These are phyloP conservation scores for Ptychobarbus kaznakovi DNA, from an alignment of 2,797 vertebrate species.

Conservation along the genomic window DNA sequence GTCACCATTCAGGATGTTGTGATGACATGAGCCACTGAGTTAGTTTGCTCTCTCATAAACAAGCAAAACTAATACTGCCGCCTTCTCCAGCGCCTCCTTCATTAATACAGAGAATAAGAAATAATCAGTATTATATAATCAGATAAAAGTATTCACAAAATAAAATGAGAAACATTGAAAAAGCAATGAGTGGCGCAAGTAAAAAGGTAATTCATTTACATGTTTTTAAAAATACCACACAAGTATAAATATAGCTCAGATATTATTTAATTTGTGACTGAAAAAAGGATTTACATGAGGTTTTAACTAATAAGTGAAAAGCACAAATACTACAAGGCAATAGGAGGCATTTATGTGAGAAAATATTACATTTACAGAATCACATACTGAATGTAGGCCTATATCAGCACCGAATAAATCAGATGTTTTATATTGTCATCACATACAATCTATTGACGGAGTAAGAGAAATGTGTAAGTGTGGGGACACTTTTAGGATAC, in stretches of 20 bases:
- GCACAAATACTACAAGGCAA: background rate
- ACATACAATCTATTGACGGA: background rate
- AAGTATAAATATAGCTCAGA: conserved; percentile 43
- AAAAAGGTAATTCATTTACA: conserved; percentile 78
- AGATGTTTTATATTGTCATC: background rate
- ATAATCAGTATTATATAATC: background rate
- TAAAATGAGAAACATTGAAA: conserved; percentile 56
- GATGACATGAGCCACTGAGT: background rate
- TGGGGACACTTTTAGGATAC: background rate
- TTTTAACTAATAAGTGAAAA: background rate
- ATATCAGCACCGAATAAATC: background rate
- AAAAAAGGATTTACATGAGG: conserved; percentile 5
- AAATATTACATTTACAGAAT: background rate
- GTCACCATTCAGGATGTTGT: background rate
- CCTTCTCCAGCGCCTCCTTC: background rate
- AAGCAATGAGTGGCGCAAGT: conserved; percentile 80
- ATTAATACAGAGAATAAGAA: conserved; percentile 13
- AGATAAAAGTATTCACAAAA: conserved; percentile 19
- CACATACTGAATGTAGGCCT: background rate
- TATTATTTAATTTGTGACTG: conserved; percentile 4
- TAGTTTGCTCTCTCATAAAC: background rate
- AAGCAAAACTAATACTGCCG: conserved; percentile 10
- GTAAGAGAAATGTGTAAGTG: background rate
- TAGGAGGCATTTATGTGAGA: background rate
- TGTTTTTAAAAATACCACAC: conserved; percentile 66